Evolutionary conservation across 2,888 invertebrate species (phyloP).

Genomic region (Nemotelus nigrinus): DNA sequence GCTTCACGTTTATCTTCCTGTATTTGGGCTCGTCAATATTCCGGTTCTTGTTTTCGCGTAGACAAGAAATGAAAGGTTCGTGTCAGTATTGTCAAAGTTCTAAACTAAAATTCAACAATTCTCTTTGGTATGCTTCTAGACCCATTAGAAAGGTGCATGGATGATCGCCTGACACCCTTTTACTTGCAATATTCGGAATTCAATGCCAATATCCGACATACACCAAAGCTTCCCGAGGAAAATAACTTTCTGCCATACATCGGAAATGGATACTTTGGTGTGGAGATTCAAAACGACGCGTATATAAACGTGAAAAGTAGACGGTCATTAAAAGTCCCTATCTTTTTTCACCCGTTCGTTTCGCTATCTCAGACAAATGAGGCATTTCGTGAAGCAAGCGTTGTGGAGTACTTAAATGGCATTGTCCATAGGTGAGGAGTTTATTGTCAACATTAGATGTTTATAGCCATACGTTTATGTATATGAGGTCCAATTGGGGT

Average conservation of each 20-base stretch:
- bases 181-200: constrained; percentile 71
- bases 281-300: constrained; percentile 72
- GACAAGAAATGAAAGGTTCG: constrained; percentile 63
- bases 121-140: constrained; percentile 54
- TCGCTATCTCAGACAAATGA: constrained; percentile 68
- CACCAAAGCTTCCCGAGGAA: constrained; percentile 67
- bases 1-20: constrained; percentile 69
- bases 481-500: not conserved
- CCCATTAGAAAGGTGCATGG: constrained; percentile 72
- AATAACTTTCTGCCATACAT: constrained; percentile 76
- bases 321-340: constrained; percentile 72
- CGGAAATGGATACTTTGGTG: constrained; percentile 79
- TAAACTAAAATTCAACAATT: not conserved
- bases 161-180: constrained; percentile 72
- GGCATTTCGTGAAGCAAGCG: constrained; percentile 72
- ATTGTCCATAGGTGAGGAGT: constrained; percentile 66
- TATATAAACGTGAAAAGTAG: constrained; percentile 75
- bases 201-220: constrained; percentile 75
- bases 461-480: not conserved
- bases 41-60: constrained; percentile 70
- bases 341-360: constrained; percentile 75
- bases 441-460: not conserved
- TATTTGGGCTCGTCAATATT: constrained; percentile 74
- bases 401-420: constrained; percentile 75
- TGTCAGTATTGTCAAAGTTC: not conserved